Evolutionary conservation across 2,888 invertebrate species (phyloP), one percentile per base, ranked within the genome.

Genomic region (Biston betularia): DNA sequence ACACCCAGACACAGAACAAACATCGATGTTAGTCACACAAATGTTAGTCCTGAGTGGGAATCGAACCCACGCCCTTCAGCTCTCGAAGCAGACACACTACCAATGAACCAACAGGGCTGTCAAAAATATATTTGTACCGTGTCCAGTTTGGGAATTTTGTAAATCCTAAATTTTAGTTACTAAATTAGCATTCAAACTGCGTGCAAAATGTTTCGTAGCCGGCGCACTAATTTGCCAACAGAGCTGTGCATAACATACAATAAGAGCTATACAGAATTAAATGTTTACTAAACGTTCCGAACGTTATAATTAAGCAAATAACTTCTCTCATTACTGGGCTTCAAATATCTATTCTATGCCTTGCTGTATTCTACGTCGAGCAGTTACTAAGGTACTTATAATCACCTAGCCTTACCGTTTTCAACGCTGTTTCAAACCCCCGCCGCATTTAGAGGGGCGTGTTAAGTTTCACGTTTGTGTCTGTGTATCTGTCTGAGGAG

Each of bases 271-370:
- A 78, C 75, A 72, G 79, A 81, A 81, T 82, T 79, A 81, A 85
- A 79, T 75, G 77, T 81, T 83, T 77, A 80, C 78, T 80, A 80
- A 84, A 76, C 78, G 79, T 77, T 81, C 74, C 75, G 79, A 75
- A 81, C 80, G 83, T 87, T 89, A 89, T 88, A 89, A 89, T 89
- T 88, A 87, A 87, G 82, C 87, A 84, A 89, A 89, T 88, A 89
- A 85, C 85, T 90, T 85, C 81, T 83, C 83, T 89, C 89, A 90
- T 90, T 92, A 89, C 87, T 83, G 79, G 75, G 80, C 79, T 82
- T 85, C 84, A 82, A 84, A 84, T 82, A 81, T 77, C 77, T 82
- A 79, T 77, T 75, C 79, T 75, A 66, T 70, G 64, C 60, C 61
- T 63, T 65, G 65, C 70, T 76, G 73, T 79, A 70, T 75, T 69